Evolutionary conservation across 1,140 invertebrate genomes (phyloP).

Genomic region (Anastrepha obliqua): DNA sequence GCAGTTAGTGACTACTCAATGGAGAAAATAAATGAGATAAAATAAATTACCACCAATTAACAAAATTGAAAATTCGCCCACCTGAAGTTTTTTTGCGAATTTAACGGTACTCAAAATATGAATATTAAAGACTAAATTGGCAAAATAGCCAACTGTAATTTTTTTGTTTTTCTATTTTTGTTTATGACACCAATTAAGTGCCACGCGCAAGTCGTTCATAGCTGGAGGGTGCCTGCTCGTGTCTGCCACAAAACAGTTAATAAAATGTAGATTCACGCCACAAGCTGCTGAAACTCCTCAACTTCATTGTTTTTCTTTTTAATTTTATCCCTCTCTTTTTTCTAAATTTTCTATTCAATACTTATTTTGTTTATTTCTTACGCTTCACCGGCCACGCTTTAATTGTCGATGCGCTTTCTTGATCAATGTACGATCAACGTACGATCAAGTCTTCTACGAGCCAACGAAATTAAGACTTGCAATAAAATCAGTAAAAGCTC

Average conservation of each 20-base stretch:
- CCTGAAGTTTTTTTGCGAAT: neutral
- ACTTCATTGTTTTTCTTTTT: neutral
- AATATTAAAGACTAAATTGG: neutral
- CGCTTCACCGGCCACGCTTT: slow-evolving; percentile 60
- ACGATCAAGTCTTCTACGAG: neutral
- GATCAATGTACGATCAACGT: slow-evolving; percentile 58
- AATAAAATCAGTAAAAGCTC: slow-evolving; percentile 57
- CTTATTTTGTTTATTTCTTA: slow-evolving; percentile 24
- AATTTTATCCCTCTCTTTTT: neutral
- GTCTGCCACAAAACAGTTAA: neutral
- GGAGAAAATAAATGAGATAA: neutral
- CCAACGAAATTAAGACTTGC: slow-evolving; percentile 60
- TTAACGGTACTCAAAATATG: neutral
- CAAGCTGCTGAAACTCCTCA: neutral
- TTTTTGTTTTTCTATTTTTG: too few relatives aligned
- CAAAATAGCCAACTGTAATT: neutral
- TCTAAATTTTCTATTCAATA: neutral
- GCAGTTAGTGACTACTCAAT: too few relatives aligned
- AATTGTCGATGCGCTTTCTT: slow-evolving; percentile 70
- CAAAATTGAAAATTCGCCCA: neutral
- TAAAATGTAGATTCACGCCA: neutral
- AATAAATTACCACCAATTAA: slow-evolving; percentile 6
- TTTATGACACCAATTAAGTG: neutral
- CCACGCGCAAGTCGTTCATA: neutral
- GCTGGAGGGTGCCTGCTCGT: neutral